phyloP scores from a whole-genome alignment of 2,888 invertebrate genomes.

The Pristionchus entomophagus region DNA sequence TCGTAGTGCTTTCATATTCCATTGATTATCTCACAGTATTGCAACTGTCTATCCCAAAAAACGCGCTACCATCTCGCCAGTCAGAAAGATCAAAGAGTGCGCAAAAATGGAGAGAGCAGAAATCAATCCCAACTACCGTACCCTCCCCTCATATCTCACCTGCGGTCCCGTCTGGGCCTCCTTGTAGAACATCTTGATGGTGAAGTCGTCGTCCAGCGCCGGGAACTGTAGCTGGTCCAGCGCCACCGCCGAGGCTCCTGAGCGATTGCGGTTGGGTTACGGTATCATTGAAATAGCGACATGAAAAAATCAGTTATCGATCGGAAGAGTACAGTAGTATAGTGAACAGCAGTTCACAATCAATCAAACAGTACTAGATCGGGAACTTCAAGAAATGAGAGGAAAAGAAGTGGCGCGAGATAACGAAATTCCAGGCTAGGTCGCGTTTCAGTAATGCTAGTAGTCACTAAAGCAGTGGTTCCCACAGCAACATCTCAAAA shows the following conservation, averaged over 20 bases:
- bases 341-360: too few relatives aligned
- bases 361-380: too few relatives aligned
- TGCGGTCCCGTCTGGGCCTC: conserved; percentile 60
- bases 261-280: conserved; percentile 47
- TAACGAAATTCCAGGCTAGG: too few relatives aligned
- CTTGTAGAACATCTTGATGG: conserved; percentile 72
- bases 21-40: not conserved
- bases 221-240: conserved; percentile 76
- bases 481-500: too few relatives aligned
- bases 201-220: conserved; percentile 69
- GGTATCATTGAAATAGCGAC: not conserved
- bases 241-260: conserved; percentile 76
- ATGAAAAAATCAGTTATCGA: not conserved
- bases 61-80: not conserved
- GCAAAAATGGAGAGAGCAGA: not conserved
- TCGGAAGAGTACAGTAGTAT: too few relatives aligned
- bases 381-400: too few relatives aligned
- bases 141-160: conserved; percentile 10
- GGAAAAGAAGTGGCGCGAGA: too few relatives aligned
- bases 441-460: too few relatives aligned
- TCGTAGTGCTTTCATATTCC: not conserved
- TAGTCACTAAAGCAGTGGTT: too few relatives aligned
- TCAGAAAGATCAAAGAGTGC: not conserved
- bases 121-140: conserved; percentile 2
- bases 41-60: not conserved